A percentile compares a stretch with the other conserved stretches of the same genome.
Conservation (phyloP, 2,113 vertebrate genomes). For the Aleadryas rufinucha region DNA sequence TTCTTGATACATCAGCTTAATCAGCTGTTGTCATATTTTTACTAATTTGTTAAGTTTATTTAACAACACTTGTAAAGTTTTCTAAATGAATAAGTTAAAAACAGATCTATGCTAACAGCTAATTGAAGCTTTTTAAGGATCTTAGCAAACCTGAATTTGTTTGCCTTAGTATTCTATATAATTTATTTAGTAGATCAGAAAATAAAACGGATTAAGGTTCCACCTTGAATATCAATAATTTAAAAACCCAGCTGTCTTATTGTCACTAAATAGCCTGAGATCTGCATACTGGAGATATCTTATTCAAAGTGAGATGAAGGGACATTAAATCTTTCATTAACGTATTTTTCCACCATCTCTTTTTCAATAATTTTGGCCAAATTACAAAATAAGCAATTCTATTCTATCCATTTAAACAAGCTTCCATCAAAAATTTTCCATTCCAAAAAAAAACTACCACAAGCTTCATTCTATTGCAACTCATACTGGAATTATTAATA, state of each 20-base stretch:
- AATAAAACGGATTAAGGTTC: background rate
- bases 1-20: background rate
- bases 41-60: background rate
- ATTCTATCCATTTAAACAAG: background rate
- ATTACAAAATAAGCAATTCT: background rate
- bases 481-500: background rate
- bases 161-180: background rate
- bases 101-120: background rate
- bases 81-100: background rate
- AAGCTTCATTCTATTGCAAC: background rate
- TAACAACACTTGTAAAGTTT: background rate
- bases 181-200: background rate
- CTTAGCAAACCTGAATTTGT: background rate
- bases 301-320: background rate
- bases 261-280: background rate
- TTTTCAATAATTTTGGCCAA: background rate
- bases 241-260: background rate
- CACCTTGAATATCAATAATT: background rate
- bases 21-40: background rate
- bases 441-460: background rate
- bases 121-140: background rate
- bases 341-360: background rate
- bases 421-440: background rate
- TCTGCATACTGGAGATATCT: background rate
- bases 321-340: background rate